Percentiles rank a stretch among this genome's conserved stretches.
Evolutionary conservation across 2,113 vertebrate species (phyloP).

Genomic region (Cochlearius cochlearius): DNA sequence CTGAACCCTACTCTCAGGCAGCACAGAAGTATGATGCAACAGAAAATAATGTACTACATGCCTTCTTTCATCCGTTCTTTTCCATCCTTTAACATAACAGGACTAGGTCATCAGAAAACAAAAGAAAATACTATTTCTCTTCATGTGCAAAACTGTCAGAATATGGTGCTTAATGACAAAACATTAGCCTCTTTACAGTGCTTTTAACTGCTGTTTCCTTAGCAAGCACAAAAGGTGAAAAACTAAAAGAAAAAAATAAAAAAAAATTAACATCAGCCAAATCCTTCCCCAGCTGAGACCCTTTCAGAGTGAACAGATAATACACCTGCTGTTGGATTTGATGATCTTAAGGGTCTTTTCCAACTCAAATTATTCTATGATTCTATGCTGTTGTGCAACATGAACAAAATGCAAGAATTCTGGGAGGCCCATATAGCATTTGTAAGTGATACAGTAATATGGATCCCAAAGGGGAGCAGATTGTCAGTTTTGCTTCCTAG

Average conservation of each 20-base stretch:
- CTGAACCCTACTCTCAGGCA: not conserved
- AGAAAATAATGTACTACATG: not conserved
- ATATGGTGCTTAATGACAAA: not conserved
- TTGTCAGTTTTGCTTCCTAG: not conserved
- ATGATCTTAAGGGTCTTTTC: not conserved
- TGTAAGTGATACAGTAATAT: not conserved
- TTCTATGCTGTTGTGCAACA: not conserved
- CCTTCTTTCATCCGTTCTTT: not conserved
- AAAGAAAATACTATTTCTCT: not conserved
- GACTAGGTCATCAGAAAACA: not conserved
- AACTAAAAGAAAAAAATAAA: not conserved
- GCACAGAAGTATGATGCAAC: not conserved
- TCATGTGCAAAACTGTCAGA: not conserved
- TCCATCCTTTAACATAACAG: not conserved
- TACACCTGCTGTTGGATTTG: not conserved
- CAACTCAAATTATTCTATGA: not conserved
- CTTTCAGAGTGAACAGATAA: not conserved
- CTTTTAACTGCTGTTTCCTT: not conserved
- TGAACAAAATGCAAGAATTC: not conserved
- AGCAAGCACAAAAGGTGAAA: not conserved
- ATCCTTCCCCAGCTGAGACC: not conserved
- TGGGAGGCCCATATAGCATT: not conserved
- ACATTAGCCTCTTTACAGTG: not conserved
- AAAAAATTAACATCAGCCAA: not conserved
- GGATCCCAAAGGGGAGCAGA: not conserved